Evolutionary conservation across 1,140 invertebrate genomes (phyloP).

Genomic region (Bombus pascuorum): DNA sequence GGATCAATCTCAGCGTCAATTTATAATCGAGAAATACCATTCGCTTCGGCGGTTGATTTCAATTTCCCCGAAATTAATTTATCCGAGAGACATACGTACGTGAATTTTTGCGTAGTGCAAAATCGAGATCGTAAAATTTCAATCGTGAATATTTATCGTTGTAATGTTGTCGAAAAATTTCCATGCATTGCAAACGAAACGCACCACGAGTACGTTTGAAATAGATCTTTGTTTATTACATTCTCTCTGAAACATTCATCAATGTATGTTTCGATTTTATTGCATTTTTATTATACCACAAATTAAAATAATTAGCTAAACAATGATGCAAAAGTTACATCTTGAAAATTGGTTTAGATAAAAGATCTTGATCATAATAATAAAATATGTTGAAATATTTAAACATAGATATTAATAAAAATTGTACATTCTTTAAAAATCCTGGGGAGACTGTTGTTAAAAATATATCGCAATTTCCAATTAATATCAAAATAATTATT

Average conservation of each 20-base stretch:
- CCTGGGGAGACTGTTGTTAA: too few relatives aligned
- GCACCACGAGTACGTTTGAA: not conserved
- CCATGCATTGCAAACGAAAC: too few relatives aligned
- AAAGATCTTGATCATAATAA: too few relatives aligned
- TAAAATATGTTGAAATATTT: too few relatives aligned
- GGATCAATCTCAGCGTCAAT: not conserved
- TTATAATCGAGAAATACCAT: slow-evolving; percentile 1
- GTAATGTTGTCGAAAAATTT: slow-evolving; percentile 4
- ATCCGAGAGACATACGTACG: not conserved
- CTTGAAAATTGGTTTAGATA: too few relatives aligned
- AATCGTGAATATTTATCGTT: not conserved
- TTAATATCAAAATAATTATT: not conserved
- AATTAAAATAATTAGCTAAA: not conserved
- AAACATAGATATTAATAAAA: too few relatives aligned
- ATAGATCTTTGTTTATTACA: not conserved
- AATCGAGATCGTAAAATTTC: not conserved
- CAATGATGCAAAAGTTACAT: not conserved
- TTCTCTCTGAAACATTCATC: not conserved
- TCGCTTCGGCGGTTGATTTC: not conserved
- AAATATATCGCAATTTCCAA: not conserved
- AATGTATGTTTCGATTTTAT: not conserved
- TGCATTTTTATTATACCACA: not conserved
- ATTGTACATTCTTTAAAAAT: too few relatives aligned
- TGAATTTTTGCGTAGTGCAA: not conserved
- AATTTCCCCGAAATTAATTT: slow-evolving; percentile 26